These are phyloP conservation scores for Dryoscopus gambensis DNA, from an alignment of 2,113 vertebrate genomes.

Conservation along the genomic window DNA sequence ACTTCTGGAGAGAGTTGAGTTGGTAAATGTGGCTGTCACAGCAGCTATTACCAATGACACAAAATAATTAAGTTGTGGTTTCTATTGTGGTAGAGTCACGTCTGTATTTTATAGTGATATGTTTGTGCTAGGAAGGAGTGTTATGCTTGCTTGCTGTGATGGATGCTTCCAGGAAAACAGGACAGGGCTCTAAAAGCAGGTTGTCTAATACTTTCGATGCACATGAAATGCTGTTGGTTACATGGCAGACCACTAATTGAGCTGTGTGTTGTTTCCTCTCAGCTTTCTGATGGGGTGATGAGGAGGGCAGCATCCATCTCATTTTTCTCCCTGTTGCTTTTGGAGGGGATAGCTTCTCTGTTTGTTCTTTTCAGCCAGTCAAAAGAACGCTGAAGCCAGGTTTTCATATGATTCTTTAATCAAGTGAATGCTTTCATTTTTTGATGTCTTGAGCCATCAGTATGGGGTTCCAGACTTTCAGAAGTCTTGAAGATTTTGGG, in stretches of 20 bases:
- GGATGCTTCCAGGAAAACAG: not conserved
- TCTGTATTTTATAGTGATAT: not conserved
- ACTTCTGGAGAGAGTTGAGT: not conserved
- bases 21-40: conserved; percentile 23
- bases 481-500: not conserved
- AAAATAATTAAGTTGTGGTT: conserved; percentile 51
- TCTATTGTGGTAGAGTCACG: not conserved
- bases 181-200: not conserved
- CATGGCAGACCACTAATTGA: not conserved
- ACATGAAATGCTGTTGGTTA: not conserved
- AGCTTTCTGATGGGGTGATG: not conserved
- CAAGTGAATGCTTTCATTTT: not conserved
- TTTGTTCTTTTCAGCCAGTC: not conserved
- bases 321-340: not conserved
- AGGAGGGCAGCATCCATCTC: not conserved
- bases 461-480: not conserved
- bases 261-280: not conserved
- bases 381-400: not conserved
- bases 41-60: conserved; percentile 10
- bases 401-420: not conserved
- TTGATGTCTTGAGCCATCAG: not conserved
- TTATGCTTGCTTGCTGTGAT: not conserved
- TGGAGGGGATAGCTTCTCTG: not conserved
- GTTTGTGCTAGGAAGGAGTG: not conserved
- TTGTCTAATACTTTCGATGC: not conserved